Evolutionary conservation across 2,888 invertebrate genomes (phyloP).

Genomic region (Hylaea fasciaria): DNA sequence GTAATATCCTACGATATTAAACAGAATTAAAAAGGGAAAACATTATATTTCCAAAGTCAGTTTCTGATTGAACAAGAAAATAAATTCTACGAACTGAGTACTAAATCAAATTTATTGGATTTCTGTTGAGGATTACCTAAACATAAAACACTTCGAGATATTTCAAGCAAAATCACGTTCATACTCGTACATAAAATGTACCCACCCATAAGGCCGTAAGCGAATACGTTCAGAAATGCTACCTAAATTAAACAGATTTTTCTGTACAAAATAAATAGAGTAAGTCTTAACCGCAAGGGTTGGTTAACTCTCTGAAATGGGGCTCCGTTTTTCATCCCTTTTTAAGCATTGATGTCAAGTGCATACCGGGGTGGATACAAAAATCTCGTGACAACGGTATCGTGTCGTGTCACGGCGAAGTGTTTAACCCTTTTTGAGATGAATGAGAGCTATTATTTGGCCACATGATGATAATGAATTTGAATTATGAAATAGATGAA

Average conservation of each 20-base stretch:
- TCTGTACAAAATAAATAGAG: constrained; percentile 23
- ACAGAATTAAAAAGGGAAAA: no score
- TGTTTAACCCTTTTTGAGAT: constrained; percentile 41
- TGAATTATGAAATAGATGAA: no score
- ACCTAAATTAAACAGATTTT: constrained; percentile 15
- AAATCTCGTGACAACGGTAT: constrained; percentile 43
- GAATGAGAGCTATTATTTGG: constrained; percentile 14
- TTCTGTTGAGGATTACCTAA: no score
- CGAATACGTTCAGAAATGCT: background rate
- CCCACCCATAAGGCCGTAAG: no score
- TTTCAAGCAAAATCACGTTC: no score
- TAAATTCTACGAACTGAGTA: no score
- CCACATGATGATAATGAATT: constrained; percentile 21
- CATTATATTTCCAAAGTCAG: no score
- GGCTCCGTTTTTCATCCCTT: constrained; percentile 48
- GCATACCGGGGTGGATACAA: constrained; percentile 40
- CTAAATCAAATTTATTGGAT: no score
- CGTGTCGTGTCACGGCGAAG: constrained; percentile 44
- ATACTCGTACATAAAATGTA: no score
- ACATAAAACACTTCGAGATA: no score
- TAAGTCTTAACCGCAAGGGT: constrained; percentile 31
- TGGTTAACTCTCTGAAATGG: constrained; percentile 49
- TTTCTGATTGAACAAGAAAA: no score
- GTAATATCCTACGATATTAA: no score
- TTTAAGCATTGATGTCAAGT: constrained; percentile 58